These are phyloP conservation scores for Eclectus roratus DNA, from an alignment of 2,113 vertebrate species.

Conservation along the genomic window DNA sequence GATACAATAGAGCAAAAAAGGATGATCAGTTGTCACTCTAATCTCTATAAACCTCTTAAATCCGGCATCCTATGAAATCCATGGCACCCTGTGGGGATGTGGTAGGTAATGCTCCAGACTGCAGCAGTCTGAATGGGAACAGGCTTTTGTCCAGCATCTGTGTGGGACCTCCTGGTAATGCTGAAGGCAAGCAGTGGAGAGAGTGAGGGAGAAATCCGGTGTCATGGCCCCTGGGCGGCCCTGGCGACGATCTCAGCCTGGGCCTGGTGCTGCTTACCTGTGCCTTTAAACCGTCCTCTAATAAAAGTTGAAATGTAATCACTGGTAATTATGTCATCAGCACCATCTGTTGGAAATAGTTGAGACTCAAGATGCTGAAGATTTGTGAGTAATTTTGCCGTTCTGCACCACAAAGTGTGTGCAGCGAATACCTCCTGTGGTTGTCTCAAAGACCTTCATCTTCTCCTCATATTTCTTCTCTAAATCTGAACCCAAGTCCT, in stretches of 20 bases:
- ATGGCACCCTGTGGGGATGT: not conserved
- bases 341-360: slow-evolving; percentile 57
- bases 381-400: slow-evolving; percentile 60
- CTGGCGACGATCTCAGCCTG: not conserved
- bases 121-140: not conserved
- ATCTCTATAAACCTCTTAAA: not conserved
- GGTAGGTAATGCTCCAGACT: not conserved
- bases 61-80: not conserved
- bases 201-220: not conserved
- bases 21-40: not conserved
- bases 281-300: slow-evolving; percentile 45
- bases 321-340: slow-evolving; percentile 62
- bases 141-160: fast-evolving
- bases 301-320: slow-evolving; percentile 55
- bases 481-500: not conserved
- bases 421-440: slow-evolving; percentile 42
- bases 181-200: not conserved
- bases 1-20: not conserved
- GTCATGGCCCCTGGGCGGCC: not conserved
- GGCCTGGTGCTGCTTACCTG: not conserved
- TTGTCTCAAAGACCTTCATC: slow-evolving; percentile 48
- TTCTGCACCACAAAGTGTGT: slow-evolving; percentile 41
- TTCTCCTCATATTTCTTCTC: slow-evolving; percentile 39
- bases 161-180: not conserved
- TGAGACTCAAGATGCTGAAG: slow-evolving; percentile 57